These are phyloP conservation scores for Scolopax rusticola DNA, from an alignment of 2,797 vertebrate genomes.

Conservation along the genomic window DNA sequence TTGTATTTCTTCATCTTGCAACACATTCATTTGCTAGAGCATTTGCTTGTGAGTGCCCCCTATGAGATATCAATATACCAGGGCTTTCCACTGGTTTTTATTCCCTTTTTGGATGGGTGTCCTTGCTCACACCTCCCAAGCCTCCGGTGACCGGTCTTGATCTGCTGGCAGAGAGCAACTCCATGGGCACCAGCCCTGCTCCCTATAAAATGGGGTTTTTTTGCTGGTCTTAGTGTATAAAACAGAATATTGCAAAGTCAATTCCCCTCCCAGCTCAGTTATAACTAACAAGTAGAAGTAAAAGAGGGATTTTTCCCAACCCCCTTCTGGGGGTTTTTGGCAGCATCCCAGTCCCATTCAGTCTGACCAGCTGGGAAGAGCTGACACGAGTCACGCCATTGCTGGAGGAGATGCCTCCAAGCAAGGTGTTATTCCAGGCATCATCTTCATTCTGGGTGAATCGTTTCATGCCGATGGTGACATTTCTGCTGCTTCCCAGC, in stretches of 20 bases:
- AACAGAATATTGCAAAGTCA: neutral
- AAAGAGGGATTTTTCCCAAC: neutral
- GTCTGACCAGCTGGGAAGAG: neutral
- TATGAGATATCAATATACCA: fast-evolving
- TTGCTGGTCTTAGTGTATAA: neutral
- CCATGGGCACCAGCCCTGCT: neutral
- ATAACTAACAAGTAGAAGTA: neutral
- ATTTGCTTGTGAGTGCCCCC: neutral
- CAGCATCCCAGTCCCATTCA: neutral
- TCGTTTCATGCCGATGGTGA: neutral
- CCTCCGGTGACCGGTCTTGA: fast-evolving
- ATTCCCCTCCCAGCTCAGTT: neutral
- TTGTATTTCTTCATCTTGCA: neutral
- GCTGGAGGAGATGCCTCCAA: neutral
- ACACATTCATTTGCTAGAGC: neutral
- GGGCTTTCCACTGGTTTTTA: neutral
- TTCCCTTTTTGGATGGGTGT: neutral
- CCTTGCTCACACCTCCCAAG: neutral
- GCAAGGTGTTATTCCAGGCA: neutral
- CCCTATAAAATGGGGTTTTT: neutral
- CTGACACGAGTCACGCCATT: fast-evolving
- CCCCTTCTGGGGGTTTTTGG: too few species aligned
- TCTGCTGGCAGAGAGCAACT: too few species aligned
- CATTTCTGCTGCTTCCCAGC: neutral
- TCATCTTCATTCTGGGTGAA: neutral